Evolutionary conservation across 2,888 invertebrate species (phyloP).

Genomic region (Apotomis turbidana): DNA sequence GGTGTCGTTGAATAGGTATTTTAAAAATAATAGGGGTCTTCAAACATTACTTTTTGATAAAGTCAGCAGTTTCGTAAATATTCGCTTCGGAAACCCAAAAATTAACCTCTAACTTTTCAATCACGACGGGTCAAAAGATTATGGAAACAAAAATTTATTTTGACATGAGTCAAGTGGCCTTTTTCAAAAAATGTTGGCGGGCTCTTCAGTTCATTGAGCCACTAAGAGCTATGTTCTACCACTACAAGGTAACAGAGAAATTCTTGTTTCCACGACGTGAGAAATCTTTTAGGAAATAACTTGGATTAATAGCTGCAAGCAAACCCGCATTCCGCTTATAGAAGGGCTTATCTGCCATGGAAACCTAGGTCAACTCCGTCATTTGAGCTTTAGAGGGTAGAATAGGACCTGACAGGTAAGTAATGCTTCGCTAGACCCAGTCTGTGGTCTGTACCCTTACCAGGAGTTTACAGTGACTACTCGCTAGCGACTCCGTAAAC

Average conservation of each 20-base stretch:
- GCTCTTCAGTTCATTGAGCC: neutral
- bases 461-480: too few species aligned
- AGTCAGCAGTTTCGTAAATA: too few species aligned
- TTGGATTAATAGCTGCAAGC: conserved; percentile 13
- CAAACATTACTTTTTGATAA: too few species aligned
- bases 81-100: too few species aligned
- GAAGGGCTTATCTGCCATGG: neutral
- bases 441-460: neutral
- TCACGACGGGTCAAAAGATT: too few species aligned
- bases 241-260: conserved; percentile 8
- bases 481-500: too few species aligned
- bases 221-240: neutral
- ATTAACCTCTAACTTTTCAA: too few species aligned
- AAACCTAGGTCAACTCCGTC: neutral
- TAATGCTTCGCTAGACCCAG: conserved; percentile 22
- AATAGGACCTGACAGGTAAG: conserved; percentile 23
- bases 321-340: neutral
- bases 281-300: conserved; percentile 23
- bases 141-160: too few species aligned
- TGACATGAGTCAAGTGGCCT: too few species aligned
- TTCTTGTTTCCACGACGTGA: conserved; percentile 10
- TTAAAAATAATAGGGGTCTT: too few species aligned
- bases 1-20: too few species aligned
- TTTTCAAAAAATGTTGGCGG: too few species aligned
- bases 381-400: neutral